phyloP scores from a whole-genome alignment of 2,888 invertebrate species.

The Xanthorhoe designata region DNA sequence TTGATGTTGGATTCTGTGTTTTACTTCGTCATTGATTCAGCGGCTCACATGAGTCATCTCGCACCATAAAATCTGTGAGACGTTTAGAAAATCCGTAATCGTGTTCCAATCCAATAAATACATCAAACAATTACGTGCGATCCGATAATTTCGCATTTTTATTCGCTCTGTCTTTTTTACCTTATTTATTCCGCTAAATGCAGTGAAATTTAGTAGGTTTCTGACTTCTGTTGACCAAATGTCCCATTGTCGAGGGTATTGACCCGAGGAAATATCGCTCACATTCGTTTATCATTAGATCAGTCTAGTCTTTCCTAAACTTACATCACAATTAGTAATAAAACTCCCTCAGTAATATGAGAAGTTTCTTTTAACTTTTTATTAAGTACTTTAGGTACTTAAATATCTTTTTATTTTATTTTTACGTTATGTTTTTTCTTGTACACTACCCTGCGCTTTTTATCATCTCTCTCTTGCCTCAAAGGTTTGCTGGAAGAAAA shows the following conservation, averaged over 20 bases:
- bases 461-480: too few relatives aligned
- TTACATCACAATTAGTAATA: not conserved
- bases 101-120: constrained; percentile 42
- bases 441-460: too few relatives aligned
- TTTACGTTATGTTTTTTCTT: too few relatives aligned
- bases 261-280: constrained; percentile 1
- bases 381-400: too few relatives aligned
- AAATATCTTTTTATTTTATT: too few relatives aligned
- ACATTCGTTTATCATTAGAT: not conserved
- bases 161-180: constrained; percentile 30
- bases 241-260: constrained; percentile 12
- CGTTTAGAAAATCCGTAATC: constrained; percentile 35
- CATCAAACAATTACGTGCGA: constrained; percentile 41
- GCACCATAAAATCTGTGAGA: constrained; percentile 15
- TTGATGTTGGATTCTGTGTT: not conserved
- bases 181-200: constrained; percentile 28
- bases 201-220: constrained; percentile 40
- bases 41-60: constrained; percentile 5
- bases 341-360: too few relatives aligned
- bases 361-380: too few relatives aligned
- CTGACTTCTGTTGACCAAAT: constrained; percentile 35
- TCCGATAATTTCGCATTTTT: constrained; percentile 41
- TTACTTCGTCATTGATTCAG: constrained; percentile 2
- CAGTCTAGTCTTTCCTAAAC: not conserved
- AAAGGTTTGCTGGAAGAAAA: too few relatives aligned